A percentile compares a stretch with the other conserved stretches of the same genome.
phyloP scores from a whole-genome alignment of 2,797 vertebrate species.

The Cyprinella venusta region DNA sequence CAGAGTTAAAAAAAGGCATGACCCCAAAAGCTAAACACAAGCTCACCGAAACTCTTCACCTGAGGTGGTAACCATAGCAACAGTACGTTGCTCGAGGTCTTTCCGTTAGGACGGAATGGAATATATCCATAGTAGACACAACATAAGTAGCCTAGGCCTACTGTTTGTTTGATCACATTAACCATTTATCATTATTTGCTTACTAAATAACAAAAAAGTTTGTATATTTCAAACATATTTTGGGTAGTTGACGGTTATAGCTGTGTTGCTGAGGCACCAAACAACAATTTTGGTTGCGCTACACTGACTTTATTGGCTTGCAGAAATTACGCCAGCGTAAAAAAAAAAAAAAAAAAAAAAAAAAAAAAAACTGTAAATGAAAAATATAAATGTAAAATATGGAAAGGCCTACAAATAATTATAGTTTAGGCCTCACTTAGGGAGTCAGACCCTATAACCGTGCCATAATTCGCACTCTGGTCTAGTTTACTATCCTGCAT shows the following conservation, averaged over 20 bases:
- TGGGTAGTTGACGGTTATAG: no score
- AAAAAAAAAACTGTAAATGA: background rate
- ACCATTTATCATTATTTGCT: background rate
- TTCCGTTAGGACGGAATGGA: background rate
- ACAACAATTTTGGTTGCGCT: background rate
- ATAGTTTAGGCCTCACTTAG: background rate
- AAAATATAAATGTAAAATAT: background rate
- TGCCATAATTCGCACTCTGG: constrained; percentile 31
- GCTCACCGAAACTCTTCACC: background rate
- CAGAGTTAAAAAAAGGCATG: background rate
- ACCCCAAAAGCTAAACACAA: background rate
- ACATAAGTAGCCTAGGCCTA: background rate
- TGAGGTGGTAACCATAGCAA: constrained; percentile 36
- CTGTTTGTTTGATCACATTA: background rate
- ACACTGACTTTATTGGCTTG: background rate
- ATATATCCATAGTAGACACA: background rate
- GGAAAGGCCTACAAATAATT: background rate
- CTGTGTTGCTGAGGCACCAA: background rate
- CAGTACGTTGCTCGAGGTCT: background rate
- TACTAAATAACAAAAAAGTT: background rate
- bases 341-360: background rate
- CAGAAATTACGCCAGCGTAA: background rate
- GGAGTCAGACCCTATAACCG: background rate
- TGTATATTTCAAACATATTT: background rate
- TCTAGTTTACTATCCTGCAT: background rate